These are phyloP conservation scores for Mesorhabditis sp. DNA, from an alignment of 2,888 invertebrate genomes.

Conservation along the genomic window DNA sequence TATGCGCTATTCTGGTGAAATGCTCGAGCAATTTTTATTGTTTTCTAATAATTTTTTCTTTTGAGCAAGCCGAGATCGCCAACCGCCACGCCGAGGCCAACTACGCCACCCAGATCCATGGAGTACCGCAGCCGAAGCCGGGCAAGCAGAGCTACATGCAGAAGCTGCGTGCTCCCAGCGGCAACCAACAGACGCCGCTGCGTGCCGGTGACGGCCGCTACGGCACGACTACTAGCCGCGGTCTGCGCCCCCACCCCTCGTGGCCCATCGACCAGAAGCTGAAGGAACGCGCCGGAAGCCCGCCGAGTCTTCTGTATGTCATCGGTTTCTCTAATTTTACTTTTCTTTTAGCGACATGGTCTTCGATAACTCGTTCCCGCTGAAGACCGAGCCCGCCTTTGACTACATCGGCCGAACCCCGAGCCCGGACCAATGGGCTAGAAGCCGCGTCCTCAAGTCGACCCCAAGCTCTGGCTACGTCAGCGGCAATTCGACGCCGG, in stretches of 20 bases:
- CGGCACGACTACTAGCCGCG: background rate
- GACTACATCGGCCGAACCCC: background rate
- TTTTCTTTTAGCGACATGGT: no score
- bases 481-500: background rate
- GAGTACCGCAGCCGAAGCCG: no score
- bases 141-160: no score
- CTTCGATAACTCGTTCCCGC: no score
- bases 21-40: no score
- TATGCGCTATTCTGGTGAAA: constrained; percentile 5
- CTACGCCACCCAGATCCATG: background rate
- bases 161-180: background rate
- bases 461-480: background rate
- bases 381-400: no score
- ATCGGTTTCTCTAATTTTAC: no score
- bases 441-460: background rate
- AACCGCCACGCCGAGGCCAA: constrained; percentile 37
- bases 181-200: background rate
- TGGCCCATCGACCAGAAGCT: constrained; percentile 35
- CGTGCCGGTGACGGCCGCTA: background rate
- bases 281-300: background rate
- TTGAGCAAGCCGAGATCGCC: constrained; percentile 20
- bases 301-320: no score
- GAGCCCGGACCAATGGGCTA: background rate
- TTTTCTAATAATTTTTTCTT: background rate
- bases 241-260: constrained; percentile 35